A percentile compares a stretch with the other conserved stretches of the same genome.
Evolutionary conservation across 2,797 vertebrate genomes (phyloP).

Genomic region (Prunella strophiata): DNA sequence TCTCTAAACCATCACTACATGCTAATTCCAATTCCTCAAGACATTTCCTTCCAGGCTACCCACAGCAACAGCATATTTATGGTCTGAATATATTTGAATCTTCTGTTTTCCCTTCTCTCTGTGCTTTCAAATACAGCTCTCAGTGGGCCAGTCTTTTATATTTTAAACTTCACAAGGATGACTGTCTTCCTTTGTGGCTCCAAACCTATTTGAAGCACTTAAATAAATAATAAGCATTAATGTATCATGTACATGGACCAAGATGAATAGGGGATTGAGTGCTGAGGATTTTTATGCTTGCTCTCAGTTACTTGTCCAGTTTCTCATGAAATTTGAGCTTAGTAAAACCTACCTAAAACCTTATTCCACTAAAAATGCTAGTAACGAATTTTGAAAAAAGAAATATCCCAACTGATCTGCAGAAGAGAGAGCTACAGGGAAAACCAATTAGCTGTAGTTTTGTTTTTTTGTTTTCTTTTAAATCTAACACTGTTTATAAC

Average conservation of each 20-base stretch:
- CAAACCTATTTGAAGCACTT: constrained; percentile 44
- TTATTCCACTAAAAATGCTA: background rate
- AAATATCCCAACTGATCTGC: background rate
- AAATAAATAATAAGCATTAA: constrained; percentile 59
- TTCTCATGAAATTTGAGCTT: background rate
- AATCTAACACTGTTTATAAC: constrained; percentile 31
- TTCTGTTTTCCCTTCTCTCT: background rate
- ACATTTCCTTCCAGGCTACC: background rate
- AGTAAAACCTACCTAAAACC: background rate
- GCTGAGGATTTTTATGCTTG: background rate
- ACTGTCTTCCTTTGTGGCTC: constrained; percentile 44
- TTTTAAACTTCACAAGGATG: constrained; percentile 47
- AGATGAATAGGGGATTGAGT: background rate
- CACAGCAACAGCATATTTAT: constrained; percentile 14
- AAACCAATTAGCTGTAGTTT: background rate
- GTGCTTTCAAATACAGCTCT: constrained; percentile 22
- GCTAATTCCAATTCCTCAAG: constrained; percentile 13
- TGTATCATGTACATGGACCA: constrained; percentile 13
- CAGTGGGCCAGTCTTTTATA: background rate
- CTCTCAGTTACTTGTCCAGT: background rate
- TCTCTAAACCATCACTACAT: background rate
- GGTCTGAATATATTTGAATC: background rate
- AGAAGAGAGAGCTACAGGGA: background rate
- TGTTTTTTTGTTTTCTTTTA: background rate
- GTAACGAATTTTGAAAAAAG: background rate